phyloP scores from a whole-genome alignment of 2,888 invertebrate species.

The Eilema depressum region DNA sequence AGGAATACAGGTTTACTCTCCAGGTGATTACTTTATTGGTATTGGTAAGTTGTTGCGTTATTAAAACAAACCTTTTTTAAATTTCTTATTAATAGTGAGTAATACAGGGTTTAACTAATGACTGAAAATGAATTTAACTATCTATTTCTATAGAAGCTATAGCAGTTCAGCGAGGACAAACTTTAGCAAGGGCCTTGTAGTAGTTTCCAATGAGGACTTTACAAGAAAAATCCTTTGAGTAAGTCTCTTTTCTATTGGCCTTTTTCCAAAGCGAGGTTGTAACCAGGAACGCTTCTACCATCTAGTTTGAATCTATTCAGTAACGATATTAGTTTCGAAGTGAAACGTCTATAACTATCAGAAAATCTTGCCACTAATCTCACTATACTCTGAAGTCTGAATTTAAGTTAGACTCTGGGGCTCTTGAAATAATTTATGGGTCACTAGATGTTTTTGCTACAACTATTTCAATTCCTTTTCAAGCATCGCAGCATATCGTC shows the following conservation, averaged over 20 bases:
- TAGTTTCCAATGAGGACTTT: no score
- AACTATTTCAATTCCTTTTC: no score
- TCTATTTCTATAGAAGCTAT: no score
- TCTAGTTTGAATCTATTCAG: background rate
- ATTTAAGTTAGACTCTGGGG: no score
- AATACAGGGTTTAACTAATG: background rate
- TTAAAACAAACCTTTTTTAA: no score
- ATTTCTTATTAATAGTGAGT: background rate
- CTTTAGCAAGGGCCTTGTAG: background rate
- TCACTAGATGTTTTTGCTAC: no score
- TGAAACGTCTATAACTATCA: background rate
- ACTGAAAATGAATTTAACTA: background rate
- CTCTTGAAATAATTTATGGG: no score
- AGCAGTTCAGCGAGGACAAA: background rate
- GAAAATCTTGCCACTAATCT: background rate
- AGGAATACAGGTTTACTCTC: no score
- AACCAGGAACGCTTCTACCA: background rate
- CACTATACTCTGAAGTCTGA: constrained; percentile 1
- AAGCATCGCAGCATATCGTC: no score
- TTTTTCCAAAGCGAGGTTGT: background rate
- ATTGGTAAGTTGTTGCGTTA: no score
- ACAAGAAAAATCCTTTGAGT: background rate
- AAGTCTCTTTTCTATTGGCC: background rate
- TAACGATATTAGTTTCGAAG: background rate
- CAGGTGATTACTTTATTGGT: no score